phyloP scores from a whole-genome alignment of 1,140 invertebrate genomes.

The Laupala kohalensis region DNA sequence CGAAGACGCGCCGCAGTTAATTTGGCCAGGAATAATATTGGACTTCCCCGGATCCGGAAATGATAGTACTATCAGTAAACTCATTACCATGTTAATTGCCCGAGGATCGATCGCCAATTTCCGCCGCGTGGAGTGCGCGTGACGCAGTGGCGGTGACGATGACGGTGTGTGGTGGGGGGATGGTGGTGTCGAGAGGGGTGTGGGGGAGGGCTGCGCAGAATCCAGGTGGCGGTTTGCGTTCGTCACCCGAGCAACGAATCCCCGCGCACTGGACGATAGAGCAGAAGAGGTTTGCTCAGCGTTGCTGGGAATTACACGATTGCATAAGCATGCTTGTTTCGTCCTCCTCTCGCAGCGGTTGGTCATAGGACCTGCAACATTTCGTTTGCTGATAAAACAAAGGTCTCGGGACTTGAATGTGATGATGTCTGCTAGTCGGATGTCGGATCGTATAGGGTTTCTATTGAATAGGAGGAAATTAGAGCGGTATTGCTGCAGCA shows the following conservation, averaged over 20 bases:
- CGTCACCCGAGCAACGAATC: too few species aligned
- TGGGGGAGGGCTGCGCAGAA: too few species aligned
- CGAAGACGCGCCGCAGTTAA: neutral
- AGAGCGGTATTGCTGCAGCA: neutral
- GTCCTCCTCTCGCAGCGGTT: neutral
- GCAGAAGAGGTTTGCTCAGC: too few species aligned
- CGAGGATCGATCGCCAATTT: neutral
- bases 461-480: neutral
- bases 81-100: neutral
- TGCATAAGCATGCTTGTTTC: neutral
- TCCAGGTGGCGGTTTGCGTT: neutral
- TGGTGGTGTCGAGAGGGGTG: neutral
- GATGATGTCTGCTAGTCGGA: neutral
- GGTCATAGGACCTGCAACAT: neutral
- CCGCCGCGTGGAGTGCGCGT: neutral
- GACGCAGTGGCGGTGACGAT: neutral
- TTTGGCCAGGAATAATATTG: neutral
- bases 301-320: too few species aligned
- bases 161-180: too few species aligned
- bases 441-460: neutral
- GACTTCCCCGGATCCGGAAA: neutral
- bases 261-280: neutral
- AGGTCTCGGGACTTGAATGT: neutral
- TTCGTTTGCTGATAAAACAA: neutral
- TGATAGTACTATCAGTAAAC: neutral